Evolutionary conservation across 2,113 vertebrate species (phyloP).

Genomic region (Epinephelus moara): DNA sequence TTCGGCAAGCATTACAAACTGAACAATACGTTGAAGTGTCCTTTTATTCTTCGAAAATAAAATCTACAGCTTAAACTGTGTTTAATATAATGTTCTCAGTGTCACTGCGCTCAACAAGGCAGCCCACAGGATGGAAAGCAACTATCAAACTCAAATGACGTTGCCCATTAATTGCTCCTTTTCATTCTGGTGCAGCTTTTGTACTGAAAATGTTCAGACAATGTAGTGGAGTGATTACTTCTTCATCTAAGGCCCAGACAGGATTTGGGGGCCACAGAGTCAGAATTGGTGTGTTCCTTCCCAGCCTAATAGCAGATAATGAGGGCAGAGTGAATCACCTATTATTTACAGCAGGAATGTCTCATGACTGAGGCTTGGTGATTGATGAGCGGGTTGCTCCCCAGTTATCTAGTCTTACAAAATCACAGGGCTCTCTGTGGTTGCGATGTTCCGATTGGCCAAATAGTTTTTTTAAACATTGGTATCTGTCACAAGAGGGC

Average conservation of each 20-base stretch:
- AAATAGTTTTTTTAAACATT: too few species aligned
- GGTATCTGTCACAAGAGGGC: too few species aligned
- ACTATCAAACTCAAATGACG: constrained; percentile 54
- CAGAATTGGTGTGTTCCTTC: constrained; percentile 56
- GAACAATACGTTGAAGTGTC: too few species aligned
- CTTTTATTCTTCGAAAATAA: too few species aligned
- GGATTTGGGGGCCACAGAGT: constrained; percentile 49
- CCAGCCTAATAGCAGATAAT: constrained; percentile 78
- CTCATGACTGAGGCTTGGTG: constrained; percentile 49
- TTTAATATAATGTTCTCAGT: too few species aligned
- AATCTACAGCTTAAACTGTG: too few species aligned
- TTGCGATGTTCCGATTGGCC: not conserved
- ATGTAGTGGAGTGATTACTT: constrained; percentile 60
- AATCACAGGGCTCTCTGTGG: constrained; percentile 4
- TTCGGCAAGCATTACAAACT: too few species aligned
- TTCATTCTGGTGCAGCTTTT: constrained; percentile 45
- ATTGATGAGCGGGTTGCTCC: constrained; percentile 70
- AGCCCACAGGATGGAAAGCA: constrained; percentile 39
- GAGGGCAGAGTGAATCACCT: constrained; percentile 61
- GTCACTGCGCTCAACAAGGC: too few species aligned
- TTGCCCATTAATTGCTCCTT: constrained; percentile 44
- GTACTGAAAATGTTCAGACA: constrained; percentile 52
- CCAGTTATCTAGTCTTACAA: constrained; percentile 37
- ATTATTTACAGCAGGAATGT: constrained; percentile 62
- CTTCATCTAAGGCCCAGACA: constrained; percentile 46